Conservation (phyloP, 1,140 invertebrate genomes). For the Halictus rubicundus region DNA sequence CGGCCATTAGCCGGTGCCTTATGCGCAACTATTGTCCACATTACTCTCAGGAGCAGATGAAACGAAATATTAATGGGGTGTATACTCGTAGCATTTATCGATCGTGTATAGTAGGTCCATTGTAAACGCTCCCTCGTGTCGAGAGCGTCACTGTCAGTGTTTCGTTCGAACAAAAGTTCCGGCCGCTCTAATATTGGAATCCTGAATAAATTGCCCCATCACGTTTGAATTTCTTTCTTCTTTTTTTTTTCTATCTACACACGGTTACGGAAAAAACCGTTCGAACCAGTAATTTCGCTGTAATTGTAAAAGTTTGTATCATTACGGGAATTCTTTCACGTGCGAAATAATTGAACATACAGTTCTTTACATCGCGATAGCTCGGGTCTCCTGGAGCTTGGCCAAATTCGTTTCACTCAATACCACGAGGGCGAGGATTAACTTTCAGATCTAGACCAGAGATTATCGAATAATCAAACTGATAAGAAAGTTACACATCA, state of each 20-base stretch:
- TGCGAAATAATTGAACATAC: too few relatives aligned
- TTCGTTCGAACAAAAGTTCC: conserved; percentile 18
- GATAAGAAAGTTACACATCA: too few relatives aligned
- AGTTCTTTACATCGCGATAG: too few relatives aligned
- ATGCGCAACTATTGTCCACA: conserved; percentile 15
- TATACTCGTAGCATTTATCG: conserved; percentile 38
- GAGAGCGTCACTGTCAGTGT: not conserved
- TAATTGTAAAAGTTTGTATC: too few relatives aligned
- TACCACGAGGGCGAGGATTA: too few relatives aligned
- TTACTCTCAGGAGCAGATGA: not conserved
- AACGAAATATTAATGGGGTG: conserved; percentile 43
- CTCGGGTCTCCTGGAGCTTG: too few relatives aligned
- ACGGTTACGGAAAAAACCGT: not conserved
- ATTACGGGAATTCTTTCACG: too few relatives aligned
- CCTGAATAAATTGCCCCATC: not conserved
- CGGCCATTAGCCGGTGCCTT: not conserved
- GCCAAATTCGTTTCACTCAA: too few relatives aligned
- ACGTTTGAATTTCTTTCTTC: not conserved
- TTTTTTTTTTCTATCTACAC: not conserved
- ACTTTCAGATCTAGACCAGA: too few relatives aligned
- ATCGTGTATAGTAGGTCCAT: conserved; percentile 7
- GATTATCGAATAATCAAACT: too few relatives aligned
- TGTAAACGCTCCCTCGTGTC: conserved; percentile 5
- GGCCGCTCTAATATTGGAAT: not conserved
- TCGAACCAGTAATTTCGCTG: not conserved